A percentile compares a stretch with the other conserved stretches of the same genome.
These are phyloP conservation scores for Amphiduros pacificus DNA, from an alignment of 2,888 invertebrate species.

Conservation along the genomic window DNA sequence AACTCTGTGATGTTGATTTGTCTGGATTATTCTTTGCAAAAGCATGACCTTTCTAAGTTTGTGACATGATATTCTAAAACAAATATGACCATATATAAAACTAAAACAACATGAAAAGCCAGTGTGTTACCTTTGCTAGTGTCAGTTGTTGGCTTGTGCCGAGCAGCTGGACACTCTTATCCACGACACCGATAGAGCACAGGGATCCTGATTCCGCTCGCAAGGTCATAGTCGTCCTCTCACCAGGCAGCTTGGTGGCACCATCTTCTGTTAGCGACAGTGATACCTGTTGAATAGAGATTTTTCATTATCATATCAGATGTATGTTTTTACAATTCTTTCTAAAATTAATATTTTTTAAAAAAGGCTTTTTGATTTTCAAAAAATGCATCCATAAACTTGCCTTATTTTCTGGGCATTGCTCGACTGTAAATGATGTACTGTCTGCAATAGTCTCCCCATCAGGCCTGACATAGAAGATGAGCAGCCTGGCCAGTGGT, in stretches of 20 bases:
- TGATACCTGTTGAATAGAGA: conserved; percentile 37
- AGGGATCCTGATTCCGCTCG: conserved; percentile 65
- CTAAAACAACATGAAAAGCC: not conserved
- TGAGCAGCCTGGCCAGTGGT: conserved; percentile 54
- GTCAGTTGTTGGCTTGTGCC: conserved; percentile 47
- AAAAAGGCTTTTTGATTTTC: not conserved
- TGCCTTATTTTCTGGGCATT: conserved; percentile 67
- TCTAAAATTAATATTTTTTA: not conserved
- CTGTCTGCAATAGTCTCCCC: conserved; percentile 67
- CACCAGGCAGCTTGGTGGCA: conserved; percentile 61
- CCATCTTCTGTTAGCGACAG: conserved; percentile 27
- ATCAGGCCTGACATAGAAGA: conserved; percentile 65
- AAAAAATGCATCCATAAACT: not conserved
- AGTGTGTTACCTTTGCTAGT: conserved; percentile 36
- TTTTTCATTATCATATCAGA: not conserved
- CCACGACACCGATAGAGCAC: conserved; percentile 67
- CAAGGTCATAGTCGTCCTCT: conserved; percentile 61
- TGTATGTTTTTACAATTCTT: not conserved
- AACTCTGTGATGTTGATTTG: no score
- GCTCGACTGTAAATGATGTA: conserved; percentile 64
- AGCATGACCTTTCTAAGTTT: no score
- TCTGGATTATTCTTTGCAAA: no score
- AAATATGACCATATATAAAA: not conserved
- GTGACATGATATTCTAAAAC: no score
- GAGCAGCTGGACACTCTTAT: conserved; percentile 64